A percentile compares a stretch with the other conserved stretches of the same genome.
Evolutionary conservation across 1,140 invertebrate species (phyloP).

Genomic region (Drosophila ohnishii): DNA sequence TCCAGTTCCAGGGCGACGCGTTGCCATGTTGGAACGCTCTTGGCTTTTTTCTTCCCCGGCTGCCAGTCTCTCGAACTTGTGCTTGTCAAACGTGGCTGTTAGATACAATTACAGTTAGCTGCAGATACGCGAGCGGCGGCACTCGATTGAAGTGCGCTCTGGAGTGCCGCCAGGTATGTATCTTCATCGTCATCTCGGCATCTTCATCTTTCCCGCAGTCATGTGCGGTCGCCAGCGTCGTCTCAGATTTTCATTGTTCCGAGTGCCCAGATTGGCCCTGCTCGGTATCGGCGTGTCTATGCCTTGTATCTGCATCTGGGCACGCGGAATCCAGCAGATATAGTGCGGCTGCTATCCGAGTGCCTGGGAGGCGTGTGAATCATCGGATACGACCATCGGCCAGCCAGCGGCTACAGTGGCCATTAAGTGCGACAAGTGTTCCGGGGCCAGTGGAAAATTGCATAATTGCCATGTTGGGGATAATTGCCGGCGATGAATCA

Average conservation of each 20-base stretch:
- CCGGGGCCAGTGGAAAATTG: constrained; percentile 57
- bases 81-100: constrained; percentile 74
- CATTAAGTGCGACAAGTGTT: constrained; percentile 72
- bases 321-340: constrained; percentile 30
- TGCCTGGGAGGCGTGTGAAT: constrained; percentile 51
- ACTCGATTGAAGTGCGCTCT: constrained; percentile 48
- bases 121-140: constrained; percentile 47
- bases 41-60: constrained; percentile 1
- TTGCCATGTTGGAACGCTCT: constrained; percentile 46
- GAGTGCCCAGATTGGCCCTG: constrained; percentile 39
- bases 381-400: constrained; percentile 47
- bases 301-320: constrained; percentile 33
- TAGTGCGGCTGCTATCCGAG: constrained; percentile 9
- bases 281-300: constrained; percentile 23
- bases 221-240: constrained; percentile 57
- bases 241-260: constrained; percentile 66
- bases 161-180: constrained; percentile 64
- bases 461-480: constrained; percentile 63
- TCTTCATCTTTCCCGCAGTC: constrained; percentile 52
- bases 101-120: constrained; percentile 80
- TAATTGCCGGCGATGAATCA: constrained; percentile 54
- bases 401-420: constrained; percentile 32
- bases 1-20: constrained; percentile 74
- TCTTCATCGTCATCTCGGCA: constrained; percentile 61
- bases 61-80: constrained; percentile 17